Evolutionary conservation across 2,888 invertebrate species (phyloP), one percentile per base, ranked within the genome.

Genomic region (Euplagia quadripunctaria): DNA sequence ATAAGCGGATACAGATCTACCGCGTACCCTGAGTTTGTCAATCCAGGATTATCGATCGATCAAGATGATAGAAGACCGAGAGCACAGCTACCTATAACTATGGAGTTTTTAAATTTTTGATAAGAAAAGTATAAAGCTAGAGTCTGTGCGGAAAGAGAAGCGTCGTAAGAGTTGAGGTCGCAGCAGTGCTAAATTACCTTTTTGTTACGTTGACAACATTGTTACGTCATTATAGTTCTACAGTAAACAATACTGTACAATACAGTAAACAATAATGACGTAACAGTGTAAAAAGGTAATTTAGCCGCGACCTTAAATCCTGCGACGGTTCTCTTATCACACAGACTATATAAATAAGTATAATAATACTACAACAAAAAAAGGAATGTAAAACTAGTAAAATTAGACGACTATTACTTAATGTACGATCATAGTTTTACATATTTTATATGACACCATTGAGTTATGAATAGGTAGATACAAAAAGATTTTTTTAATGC

Each of bases 381-480:
- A 16, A 16, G 66, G 65, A 58, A 69, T 43, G 20, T 20, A 31
- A 46, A 61, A 70, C 11, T 4, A 42, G 12, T 41, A 51, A 64
- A 64, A 51, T 70, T 17, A 64, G n/a, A 70, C 49, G 11, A 79
- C 80, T 75, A 80, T 80, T 82, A 74, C 77, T 55, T 73, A 77
- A 65, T 73, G 68, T 74, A 70, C 66, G 65, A 76, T 67, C 75
- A 79, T 71, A 71, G 70, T 71, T 52, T 42, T 73, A 73, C 31
- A 71, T 68, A 71, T 42, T 79, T 61, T 41, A 64, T 17, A 31
- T 42, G 58, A 68, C 63, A 72, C 66, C 66, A 31, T 31, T 31
- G 31, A 31, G 70, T 11, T n/a, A n/a, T 58, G n/a, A 58, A 20
- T 61, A 49, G 20, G 61, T 46, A 46, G 69, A 51, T 74, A 41